Base-by-base conservation (phyloP, 2,888 invertebrate genomes). In the Hypena proboscidalis region DNA sequence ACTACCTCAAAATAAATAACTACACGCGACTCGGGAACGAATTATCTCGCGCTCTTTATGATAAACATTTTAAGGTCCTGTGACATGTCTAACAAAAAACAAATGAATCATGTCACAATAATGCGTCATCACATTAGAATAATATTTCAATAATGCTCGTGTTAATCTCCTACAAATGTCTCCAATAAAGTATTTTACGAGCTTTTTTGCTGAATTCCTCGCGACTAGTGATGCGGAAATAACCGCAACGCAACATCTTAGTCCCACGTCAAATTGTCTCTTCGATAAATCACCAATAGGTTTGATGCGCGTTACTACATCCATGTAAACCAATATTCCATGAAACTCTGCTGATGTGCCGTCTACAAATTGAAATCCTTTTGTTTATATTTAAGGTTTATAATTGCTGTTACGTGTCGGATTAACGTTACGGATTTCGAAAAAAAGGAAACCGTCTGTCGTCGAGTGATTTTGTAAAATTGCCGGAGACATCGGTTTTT, bases 391-490 rank as follows among this genome's bases (percentile, higher is more conserved):
- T 58, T 77, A 77, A 67, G 73, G 78, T 70, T 66, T 58, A 74
- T 70, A 70, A 67, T 80, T 63, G 58, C 40, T 32, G 55, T 58
- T 42, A 55, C 36, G 32, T 39, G 25, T 46, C 48, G 49, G 44
- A 53, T 53, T 60, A 36, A 35, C 39, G 49, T 48, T 45, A 38
- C 32, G 23, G 26, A 26, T 56, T 48, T 34, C 4, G 25, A 37
- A 60, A 58, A 58, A 51, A 58, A 52, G 39, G 33, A 40, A 39
- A 61, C 57, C 44, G 34, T 72, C 72, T 77, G 75, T 83, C 81
- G 78, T 78, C 80, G 76, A 69, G 72, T 79, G 80, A 83, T 81
- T 83, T 83, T 79, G 80, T 83, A 79, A 86, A 87, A 80, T 85
- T 80, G 77, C 73, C 69, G 70, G 71, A 79, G 82, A 82, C 83